Evolutionary conservation across 2,113 vertebrate genomes (phyloP), one percentile per base, ranked within the genome.

Genomic region (Ictidomys tridecemlineatus): DNA sequence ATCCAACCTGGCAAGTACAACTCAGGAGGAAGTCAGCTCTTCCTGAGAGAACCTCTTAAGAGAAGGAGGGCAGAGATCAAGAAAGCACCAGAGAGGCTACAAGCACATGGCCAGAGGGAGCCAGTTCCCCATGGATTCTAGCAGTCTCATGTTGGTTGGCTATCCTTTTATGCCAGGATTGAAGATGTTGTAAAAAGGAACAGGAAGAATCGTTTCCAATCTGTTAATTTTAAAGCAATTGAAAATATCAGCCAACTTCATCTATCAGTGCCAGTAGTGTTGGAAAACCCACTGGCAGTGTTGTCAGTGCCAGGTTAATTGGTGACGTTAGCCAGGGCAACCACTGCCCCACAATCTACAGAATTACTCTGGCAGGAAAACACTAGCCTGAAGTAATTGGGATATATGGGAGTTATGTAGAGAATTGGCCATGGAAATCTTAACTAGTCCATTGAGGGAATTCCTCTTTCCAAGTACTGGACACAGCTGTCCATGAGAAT

Each of bases 151-250:
- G 42, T 69, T 97, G 95, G 91, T 96, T 45, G 93, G 42, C 93
- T 92, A 95, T 94, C 45, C 8, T 85, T 61, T 98, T 96, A 58
- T 97, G 97, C 96, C 98, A 98, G 96, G 91, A 97, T 92, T 97
- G 97, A 97, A 97, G 94, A 89, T 95, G 97, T 97, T 96, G 94
- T 97, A 97, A 97, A 98, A 97, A 98, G 97, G 94, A 97, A 89
- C 93, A 97, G 91, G 91, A 97, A 97, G 98, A 74, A 91, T 97
- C 93, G 72, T 97, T 98, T 98, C 97, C 97, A 98, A 92, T 95
- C 96, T 97, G 70, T 98, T 98, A 98, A 98, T 98, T 97, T 97
- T 97, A 98, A 98, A 88, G 96, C 98, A 98, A 93, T 98, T 98
- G 96, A 97, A 98, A 98, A 98, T 98, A 98, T 96, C 97, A 95